Evolutionary conservation across 2,797 vertebrate species (phyloP), one percentile per base, ranked within the genome.

Genomic region (Microtus californicus): DNA sequence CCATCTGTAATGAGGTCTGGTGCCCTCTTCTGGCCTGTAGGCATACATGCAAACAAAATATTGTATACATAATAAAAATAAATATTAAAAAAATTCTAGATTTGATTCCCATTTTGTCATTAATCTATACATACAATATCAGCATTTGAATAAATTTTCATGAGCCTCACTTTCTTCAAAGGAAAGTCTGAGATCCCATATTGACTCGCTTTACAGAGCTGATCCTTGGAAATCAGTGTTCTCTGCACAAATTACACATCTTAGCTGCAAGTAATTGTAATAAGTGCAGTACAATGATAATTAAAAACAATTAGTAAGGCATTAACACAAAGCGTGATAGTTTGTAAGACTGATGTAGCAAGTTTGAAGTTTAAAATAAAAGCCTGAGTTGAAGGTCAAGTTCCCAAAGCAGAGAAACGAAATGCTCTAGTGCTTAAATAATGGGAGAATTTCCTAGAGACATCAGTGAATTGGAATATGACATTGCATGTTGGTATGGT

Each of bases 401-500:
- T 95, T 85, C 4, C 37, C 80, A 87, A 90, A 79, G 4, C 2
- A 48, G 4, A 25, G 89, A 95, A 91, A 9, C 40, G 2, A 8
- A 54, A 76, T 43, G 14, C 48, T 79, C 27, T 19, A 17, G 1
- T 87, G 6, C 1, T 13, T 13, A 93, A 12, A 10, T 4, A 3
- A 27, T 14, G 13, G 12, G 6, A 73, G 1, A 2, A 21, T 92
- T 91, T 43, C 7, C 79, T 10, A 43, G 19, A 3, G 25, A 61
- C n/a, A 63, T 71, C 45, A 86, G 63, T 87, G 77, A 56, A 73
- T 29, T 34, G 2, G 4, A 86, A 96, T 89, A 92, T 78, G 11
- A 63, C 91, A 83, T 87, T 81, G 86, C 85, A 76, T 92, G 43
- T 45, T 71, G 93, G 4, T 76, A 90, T 93, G 85, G 90, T 90